A percentile compares a stretch with the other conserved stretches of the same genome.
Conservation (phyloP, 2,797 vertebrate species). For the Acropternis orthonyx region DNA sequence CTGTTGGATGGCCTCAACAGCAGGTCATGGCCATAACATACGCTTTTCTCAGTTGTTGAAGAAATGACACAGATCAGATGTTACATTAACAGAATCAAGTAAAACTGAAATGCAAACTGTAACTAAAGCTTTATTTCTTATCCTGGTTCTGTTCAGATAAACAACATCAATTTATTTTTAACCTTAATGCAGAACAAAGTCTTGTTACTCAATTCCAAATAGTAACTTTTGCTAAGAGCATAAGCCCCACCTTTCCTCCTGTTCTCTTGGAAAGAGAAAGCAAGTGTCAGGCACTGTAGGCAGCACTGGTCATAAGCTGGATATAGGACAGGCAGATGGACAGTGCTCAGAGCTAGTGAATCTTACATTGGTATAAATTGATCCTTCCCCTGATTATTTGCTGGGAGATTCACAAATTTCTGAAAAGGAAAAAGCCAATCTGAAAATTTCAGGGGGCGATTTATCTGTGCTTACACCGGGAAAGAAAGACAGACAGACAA, state of each 20-base stretch:
- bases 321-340: not conserved
- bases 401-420: not conserved
- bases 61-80: slow-evolving; percentile 1
- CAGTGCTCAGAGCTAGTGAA: not conserved
- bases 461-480: not conserved
- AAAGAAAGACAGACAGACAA: not conserved
- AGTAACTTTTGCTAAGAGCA: not conserved
- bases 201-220: not conserved
- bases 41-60: not conserved
- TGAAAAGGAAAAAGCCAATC: not conserved
- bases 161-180: slow-evolving; percentile 5
- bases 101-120: not conserved
- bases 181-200: not conserved
- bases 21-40: not conserved
- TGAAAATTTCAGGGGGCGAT: not conserved
- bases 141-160: slow-evolving; percentile 9
- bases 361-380: not conserved
- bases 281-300: not conserved
- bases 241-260: not conserved
- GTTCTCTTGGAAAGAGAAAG: not conserved
- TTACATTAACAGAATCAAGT: not conserved
- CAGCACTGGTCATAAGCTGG: not conserved
- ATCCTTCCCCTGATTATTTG: not conserved
- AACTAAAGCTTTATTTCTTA: slow-evolving; percentile 17
- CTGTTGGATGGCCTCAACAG: not conserved